These are phyloP conservation scores for Blera fallax DNA, from an alignment of 2,888 invertebrate genomes.

Conservation along the genomic window DNA sequence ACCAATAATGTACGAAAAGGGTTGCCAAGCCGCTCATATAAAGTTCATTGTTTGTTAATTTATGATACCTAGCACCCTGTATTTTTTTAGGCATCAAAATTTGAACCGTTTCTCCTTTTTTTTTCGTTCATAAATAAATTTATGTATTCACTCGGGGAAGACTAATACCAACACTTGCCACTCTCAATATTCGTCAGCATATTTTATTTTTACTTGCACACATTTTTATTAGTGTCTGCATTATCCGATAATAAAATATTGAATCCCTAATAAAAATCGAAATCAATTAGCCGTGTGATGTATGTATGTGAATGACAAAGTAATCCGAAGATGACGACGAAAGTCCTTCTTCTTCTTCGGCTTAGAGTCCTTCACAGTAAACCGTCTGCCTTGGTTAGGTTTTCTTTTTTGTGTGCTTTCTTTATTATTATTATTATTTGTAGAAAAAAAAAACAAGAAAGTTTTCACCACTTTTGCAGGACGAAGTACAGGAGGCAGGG, in stretches of 20 bases:
- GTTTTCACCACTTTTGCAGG: not conserved
- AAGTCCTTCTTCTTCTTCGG: not conserved
- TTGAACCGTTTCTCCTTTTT: not conserved
- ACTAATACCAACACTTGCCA: not conserved
- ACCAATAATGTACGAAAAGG: too few species aligned
- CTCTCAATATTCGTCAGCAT: not conserved
- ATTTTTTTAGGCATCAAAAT: not conserved
- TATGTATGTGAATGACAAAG: conserved; percentile 21
- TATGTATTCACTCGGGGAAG: not conserved
- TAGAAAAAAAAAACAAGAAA: not conserved
- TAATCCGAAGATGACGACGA: conserved; percentile 20
- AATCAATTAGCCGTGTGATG: conserved; percentile 47
- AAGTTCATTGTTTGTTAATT: not conserved
- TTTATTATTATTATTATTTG: not conserved
- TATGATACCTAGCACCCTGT: not conserved
- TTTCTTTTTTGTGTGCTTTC: not conserved
- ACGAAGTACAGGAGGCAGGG: not conserved
- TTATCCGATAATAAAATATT: conserved; percentile 27
- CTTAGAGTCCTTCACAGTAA: not conserved
- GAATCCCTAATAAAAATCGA: conserved; percentile 11
- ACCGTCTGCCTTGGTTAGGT: not conserved
- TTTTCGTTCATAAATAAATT: not conserved
- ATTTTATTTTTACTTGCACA: not conserved
- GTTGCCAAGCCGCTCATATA: not conserved
- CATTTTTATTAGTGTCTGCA: not conserved